Evolutionary conservation across 2,888 invertebrate genomes (phyloP), one percentile per base, ranked within the genome.

Genomic region (Eristalis tenax): DNA sequence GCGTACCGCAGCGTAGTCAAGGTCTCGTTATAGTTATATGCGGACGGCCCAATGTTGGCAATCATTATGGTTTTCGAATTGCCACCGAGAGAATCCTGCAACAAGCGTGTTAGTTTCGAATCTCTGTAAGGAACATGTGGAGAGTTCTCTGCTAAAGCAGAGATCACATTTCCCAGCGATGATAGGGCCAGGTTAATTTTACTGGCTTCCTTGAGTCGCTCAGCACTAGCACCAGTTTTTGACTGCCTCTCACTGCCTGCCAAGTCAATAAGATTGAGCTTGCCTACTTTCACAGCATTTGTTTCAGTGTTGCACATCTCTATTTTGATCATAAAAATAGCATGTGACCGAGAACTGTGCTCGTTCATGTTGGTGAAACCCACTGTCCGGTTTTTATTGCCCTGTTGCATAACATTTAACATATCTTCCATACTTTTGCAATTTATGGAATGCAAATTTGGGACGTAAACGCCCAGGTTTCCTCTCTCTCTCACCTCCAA

Each of bases 1-100:
- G 99, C 98, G 93, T 99, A 99, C 50, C 99, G 95, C 88, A 99
- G 94, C n/a, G 99, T 99, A 40, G 98, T 98, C 90, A 99, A 94
- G 2, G 98, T 98, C 94, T 99, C 99, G 91, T 99, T 99, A 93
- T 98, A 99, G 94, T 99, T 99, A 94, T 98, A 98, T 89, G 96
- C 96, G 23, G 99, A 99, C 32, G 99, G 99, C 0, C 99, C 99
- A 91, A 99, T 97, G 93, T 99, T 99, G 11, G 99, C 99, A 75
- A 99, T 98, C 99, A 99, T 99, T 76, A 99, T 98, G 1, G 99
- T 99, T 93, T 98, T 98, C 63, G 99, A 98, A 94, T 99, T 99
- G 11, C 99, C 99, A 78, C 99, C 99, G 64, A 99, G 94, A 0
- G 99, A 99, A 94, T 99, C 99, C 94, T 99, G 99, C 82, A 99